Percentiles rank a stretch among this genome's conserved stretches.
Evolutionary conservation across 1,140 invertebrate species (phyloP).

Genomic region (Dufourea novaeangliae): DNA sequence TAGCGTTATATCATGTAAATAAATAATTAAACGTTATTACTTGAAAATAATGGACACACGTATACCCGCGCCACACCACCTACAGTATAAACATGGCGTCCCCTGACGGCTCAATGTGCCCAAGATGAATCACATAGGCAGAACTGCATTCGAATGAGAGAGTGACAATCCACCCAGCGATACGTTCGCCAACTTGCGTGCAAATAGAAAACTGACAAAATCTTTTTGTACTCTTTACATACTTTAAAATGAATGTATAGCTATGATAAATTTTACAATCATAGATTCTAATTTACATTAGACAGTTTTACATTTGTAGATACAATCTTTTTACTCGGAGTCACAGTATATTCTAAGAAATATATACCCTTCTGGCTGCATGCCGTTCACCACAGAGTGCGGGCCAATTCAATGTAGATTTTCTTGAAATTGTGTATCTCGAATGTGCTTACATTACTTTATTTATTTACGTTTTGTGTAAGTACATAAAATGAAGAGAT

Average conservation of each 20-base stretch:
- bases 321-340: not conserved
- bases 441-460: not conserved
- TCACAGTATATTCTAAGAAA: not conserved
- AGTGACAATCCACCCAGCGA: not conserved
- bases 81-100: conserved; percentile 61
- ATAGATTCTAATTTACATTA: not conserved
- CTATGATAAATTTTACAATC: too few relatives aligned
- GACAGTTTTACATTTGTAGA: not conserved
- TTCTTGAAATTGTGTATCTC: not conserved
- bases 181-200: not conserved
- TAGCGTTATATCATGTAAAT: conserved; percentile 49
- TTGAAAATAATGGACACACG: conserved; percentile 58
- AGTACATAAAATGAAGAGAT: too few relatives aligned
- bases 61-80: conserved; percentile 46
- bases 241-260: not conserved
- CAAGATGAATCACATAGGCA: not conserved
- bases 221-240: not conserved
- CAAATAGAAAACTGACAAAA: not conserved
- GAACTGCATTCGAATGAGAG: not conserved
- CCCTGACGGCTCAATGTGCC: not conserved
- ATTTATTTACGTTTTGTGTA: not conserved
- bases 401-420: too few relatives aligned
- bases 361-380: not conserved
- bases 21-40: conserved; percentile 57
- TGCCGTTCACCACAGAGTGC: not conserved